phyloP scores from a whole-genome alignment of 2,888 invertebrate species.

The Drosophila mayaguana region DNA sequence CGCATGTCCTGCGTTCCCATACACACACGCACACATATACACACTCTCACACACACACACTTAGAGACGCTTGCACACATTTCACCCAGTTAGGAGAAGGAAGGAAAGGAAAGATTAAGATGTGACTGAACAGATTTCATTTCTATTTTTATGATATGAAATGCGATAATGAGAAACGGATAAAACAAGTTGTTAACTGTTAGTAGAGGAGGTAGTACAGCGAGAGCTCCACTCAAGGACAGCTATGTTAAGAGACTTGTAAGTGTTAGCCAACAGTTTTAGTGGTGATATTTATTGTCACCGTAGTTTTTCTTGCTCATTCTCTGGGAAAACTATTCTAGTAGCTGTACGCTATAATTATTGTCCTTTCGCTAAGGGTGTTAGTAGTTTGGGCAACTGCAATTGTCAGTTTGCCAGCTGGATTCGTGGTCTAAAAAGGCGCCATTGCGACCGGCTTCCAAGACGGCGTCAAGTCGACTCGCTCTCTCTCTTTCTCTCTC shows the following conservation, averaged over 20 bases:
- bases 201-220: neutral
- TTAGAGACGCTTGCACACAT: slow-evolving; percentile 17
- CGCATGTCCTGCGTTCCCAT: slow-evolving; percentile 69
- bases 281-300: neutral
- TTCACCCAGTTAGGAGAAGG: slow-evolving; percentile 38
- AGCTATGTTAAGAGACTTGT: neutral
- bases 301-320: neutral
- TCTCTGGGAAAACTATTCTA: neutral
- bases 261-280: too few species aligned
- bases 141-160: slow-evolving; percentile 14
- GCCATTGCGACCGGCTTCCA: slow-evolving; percentile 71
- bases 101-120: slow-evolving; percentile 30
- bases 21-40: slow-evolving; percentile 25
- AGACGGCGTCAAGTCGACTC: slow-evolving; percentile 47
- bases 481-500: slow-evolving; percentile 3
- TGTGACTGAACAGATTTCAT: slow-evolving; percentile 27
- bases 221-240: neutral
- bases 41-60: slow-evolving; percentile 8
- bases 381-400: slow-evolving; percentile 9
- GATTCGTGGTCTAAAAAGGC: slow-evolving; percentile 62
- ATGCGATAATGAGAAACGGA: slow-evolving; percentile 19
- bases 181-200: slow-evolving; percentile 1
- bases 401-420: slow-evolving; percentile 36
- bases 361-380: neutral
- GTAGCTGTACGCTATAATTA: neutral